Conservation (phyloP, 2,797 vertebrate genomes). For the Helicolenus hilgendorfi region DNA sequence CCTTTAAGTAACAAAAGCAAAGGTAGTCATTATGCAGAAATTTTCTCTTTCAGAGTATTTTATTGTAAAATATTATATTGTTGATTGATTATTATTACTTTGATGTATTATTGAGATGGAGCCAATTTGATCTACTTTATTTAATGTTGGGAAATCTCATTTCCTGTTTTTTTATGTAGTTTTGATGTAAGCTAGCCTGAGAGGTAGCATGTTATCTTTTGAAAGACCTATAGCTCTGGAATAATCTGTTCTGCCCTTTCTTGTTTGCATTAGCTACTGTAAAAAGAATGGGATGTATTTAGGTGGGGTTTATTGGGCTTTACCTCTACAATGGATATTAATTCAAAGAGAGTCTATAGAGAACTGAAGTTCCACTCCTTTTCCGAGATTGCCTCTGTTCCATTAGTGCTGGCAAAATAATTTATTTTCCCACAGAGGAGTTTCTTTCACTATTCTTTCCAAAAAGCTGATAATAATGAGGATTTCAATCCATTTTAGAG, state of each 20-base stretch:
- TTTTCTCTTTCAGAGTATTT: too few relatives aligned
- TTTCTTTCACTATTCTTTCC: neutral
- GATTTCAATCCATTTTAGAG: neutral
- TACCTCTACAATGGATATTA: neutral
- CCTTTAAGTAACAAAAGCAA: neutral
- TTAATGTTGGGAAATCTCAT: neutral
- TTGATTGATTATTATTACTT: neutral
- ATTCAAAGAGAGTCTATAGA: neutral
- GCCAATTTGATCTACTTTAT: neutral
- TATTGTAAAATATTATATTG: neutral
- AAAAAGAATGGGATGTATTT: neutral
- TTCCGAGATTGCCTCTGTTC: neutral
- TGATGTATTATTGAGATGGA: neutral
- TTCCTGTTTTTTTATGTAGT: neutral
- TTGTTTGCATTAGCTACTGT: neutral
- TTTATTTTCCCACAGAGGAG: neutral
- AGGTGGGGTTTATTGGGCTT: neutral
- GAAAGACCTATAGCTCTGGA: neutral
- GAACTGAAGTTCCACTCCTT: neutral
- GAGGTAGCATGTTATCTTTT: neutral
- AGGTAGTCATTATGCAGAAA: neutral
- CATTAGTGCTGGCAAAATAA: neutral
- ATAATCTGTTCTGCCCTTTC: neutral
- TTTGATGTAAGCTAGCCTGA: neutral
- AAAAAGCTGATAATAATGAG: neutral